Base-by-base conservation (phyloP, 2,113 vertebrate genomes). In the Syngnathoides biaculeatus region DNA sequence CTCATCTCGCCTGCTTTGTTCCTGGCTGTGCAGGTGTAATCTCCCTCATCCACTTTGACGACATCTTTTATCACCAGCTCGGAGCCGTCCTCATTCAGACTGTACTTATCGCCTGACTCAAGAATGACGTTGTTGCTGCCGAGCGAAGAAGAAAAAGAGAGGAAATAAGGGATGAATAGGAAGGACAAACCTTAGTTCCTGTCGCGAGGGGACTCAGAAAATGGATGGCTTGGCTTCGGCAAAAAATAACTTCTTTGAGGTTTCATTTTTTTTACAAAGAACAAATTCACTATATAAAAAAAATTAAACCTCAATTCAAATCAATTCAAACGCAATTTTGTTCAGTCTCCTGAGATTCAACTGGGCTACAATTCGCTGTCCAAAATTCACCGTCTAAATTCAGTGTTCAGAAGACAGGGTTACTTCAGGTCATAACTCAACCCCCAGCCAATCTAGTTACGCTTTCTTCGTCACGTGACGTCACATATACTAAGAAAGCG, bases 1-100 rank as follows among this genome's bases (percentile, higher is more conserved):
- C 91, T 89, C 22, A 92, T 94, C 80, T 95, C 90, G 0, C 97
- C 97, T 0, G 97, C 97, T 87, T 99, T 99, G 91, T 99, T 99
- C 88, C 92, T 93, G 0, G 97, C 97, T 0, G 94, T 94, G 88
- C 97, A 99, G 74, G 92, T 81, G 45, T 99, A 99, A 82, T 98
- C 96, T 1, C 96, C 95, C 76, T 98, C 95, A 0, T 99, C 97
- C 1, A 90, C 88, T 89, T 99, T 98, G 38, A 91, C 94, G 79
- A 99, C 94, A 12, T 88, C 92, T 73, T 84, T 91, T 85, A 99
- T 96, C 56, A 91, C 73, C 87, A 99, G 88, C 84, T 97, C 94
- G 0, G 97, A 96, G 15, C 94, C 94, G 0, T 98, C 95, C 0
- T 94, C 93, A 35, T 90, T 98, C 84, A 98, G 92, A 63, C 84